Base-by-base conservation (phyloP, 2,888 invertebrate species). In the Villa cingulata region DNA sequence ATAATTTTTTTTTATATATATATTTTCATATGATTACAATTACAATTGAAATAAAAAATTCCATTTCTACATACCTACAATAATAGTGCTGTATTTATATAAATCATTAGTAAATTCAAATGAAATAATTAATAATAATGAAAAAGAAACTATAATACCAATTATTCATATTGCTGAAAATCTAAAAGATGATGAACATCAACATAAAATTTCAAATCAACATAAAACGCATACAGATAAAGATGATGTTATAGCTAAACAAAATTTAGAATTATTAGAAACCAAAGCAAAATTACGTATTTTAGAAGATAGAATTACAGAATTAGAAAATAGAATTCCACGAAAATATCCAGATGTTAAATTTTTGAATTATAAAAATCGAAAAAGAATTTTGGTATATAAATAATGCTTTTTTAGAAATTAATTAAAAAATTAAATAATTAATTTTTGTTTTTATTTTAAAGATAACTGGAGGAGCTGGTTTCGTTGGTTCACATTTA, bases 401-500 rank as follows among this genome's bases (percentile, higher is more conserved):
- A 15, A 32, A 37, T 15, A 42, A 17, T 32, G 29, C 34, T 10
- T 15, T 36, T 16, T 6, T 23, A 23, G 23, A 23, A 23, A 6
- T 23, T 23, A 6, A 23, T 23, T 23, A 23, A 23, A 23, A 6
- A 23, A 23, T 32, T 32, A 12, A 1, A 10, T 29, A 29, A 9
- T 29, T 32, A 3, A 12, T 12, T 5, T 32, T 49, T 51, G 51
- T 62, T 72, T 41, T 52, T 53, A 48, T 50, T 52, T 62, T 72
- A 37, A 68, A 87, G 80, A 80, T 92, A 45, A 94, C 95, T 9
- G 96, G 96, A 41, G 96, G 96, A 14, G 96, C 96, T 7, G 97
- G 96, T 3, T 97, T 97, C 72, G 96, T 97, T n/a, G 98, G 98
- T 0, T 97, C 96, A 0, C 98, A 99, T 70, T 74, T 99, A 23